Percentiles rank a stretch among this genome's conserved stretches.
Conservation (phyloP, 2,797 vertebrate species). For the Schizothorax lantsangensis region DNA sequence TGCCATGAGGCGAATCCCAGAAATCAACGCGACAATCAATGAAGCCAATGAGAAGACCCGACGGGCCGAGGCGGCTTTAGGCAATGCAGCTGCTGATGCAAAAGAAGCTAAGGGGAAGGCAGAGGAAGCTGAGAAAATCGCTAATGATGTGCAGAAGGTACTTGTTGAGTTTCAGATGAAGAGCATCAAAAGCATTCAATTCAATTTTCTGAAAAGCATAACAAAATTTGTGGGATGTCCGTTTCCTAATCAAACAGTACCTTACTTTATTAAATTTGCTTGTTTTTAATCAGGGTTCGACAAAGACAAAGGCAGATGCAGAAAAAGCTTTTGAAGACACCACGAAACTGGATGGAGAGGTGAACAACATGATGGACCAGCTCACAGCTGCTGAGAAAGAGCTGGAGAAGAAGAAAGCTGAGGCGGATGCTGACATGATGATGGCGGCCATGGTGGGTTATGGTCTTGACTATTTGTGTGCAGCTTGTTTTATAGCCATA, state of each 20-base stretch:
- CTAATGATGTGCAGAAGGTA: constrained; percentile 89
- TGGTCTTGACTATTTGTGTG: not conserved
- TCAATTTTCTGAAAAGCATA: no score
- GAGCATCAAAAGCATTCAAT: not conserved
- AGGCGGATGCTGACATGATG: constrained; percentile 92
- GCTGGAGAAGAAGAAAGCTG: constrained; percentile 84
- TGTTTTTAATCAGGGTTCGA: constrained; percentile 81
- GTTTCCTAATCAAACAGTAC: not conserved
- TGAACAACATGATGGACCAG: constrained; percentile 86
- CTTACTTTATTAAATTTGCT: not conserved
- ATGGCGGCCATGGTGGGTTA: constrained; percentile 89
- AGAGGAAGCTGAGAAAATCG: constrained; percentile 88
- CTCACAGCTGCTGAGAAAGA: constrained; percentile 87
- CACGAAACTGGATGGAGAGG: constrained; percentile 84
- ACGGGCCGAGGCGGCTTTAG: constrained; percentile 86
- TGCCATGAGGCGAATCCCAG: constrained; percentile 88
- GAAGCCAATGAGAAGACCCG: constrained; percentile 90
- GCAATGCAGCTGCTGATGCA: constrained; percentile 87
- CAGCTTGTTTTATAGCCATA: not conserved
- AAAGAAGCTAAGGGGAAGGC: constrained; percentile 90
- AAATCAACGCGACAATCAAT: constrained; percentile 86
- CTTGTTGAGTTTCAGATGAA: not conserved
- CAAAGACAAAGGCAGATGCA: constrained; percentile 85
- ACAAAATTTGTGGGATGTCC: not conserved
- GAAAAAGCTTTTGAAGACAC: constrained; percentile 88